Evolutionary conservation across 2,888 invertebrate species (phyloP).

Genomic region (Diplazon laetatorius): DNA sequence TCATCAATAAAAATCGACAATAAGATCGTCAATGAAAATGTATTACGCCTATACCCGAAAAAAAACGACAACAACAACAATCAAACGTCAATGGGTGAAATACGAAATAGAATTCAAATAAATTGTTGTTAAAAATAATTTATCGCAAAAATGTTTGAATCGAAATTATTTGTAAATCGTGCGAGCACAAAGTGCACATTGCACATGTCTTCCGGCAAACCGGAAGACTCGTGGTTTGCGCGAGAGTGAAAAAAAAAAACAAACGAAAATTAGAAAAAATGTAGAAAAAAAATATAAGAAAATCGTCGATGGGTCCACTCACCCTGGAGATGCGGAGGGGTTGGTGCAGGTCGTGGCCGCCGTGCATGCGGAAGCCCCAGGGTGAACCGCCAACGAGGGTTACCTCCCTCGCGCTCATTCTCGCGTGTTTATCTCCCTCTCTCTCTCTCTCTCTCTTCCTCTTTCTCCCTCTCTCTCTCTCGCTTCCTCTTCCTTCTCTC

Average conservation of each 20-base stretch:
- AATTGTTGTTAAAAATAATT: too few species aligned
- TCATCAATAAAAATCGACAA: too few species aligned
- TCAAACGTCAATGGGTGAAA: too few species aligned
- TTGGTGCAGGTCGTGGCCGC: slow-evolving; percentile 91
- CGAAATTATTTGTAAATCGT: too few species aligned
- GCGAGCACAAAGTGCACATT: too few species aligned
- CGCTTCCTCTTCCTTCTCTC: slow-evolving; percentile 34
- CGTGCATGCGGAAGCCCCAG: slow-evolving; percentile 95
- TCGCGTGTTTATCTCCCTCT: slow-evolving; percentile 69
- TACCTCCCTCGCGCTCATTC: slow-evolving; percentile 89
- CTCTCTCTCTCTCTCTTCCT: slow-evolving; percentile 23
- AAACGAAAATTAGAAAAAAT: too few species aligned
- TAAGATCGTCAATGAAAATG: too few species aligned
- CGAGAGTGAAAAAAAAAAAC: slow-evolving; percentile 27
- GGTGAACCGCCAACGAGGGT: slow-evolving; percentile 92
- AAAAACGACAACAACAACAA: too few species aligned
- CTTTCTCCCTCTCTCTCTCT: slow-evolving; percentile 21
- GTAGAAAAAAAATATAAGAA: too few species aligned
- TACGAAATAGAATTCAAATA: too few species aligned
- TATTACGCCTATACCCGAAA: too few species aligned
- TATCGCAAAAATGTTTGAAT: too few species aligned
- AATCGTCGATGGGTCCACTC: slow-evolving; percentile 79
- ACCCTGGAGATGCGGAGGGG: slow-evolving; percentile 92
- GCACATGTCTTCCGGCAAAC: not conserved
- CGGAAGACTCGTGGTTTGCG: not conserved